A percentile compares a stretch with the other conserved stretches of the same genome.
phyloP scores from a whole-genome alignment of 1,140 invertebrate genomes.

The Drosophila ficusphila region DNA sequence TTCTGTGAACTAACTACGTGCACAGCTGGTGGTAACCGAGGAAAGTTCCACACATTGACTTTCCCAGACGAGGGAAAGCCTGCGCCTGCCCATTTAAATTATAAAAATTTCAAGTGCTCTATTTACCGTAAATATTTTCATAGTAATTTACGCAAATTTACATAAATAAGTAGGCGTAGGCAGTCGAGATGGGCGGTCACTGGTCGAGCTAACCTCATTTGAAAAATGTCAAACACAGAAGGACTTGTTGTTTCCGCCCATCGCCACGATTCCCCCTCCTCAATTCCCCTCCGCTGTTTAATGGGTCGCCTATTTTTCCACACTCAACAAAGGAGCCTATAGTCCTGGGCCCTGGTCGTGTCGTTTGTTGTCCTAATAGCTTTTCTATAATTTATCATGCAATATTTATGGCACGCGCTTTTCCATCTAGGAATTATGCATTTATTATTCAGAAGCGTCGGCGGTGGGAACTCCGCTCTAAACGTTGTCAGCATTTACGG shows the following conservation, averaged over 20 bases:
- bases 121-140: slow-evolving; percentile 80
- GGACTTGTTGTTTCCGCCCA: slow-evolving; percentile 2
- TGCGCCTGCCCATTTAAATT: slow-evolving; percentile 57
- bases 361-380: slow-evolving; percentile 80
- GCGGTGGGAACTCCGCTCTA: slow-evolving; percentile 18
- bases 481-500: slow-evolving; percentile 72
- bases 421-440: slow-evolving; percentile 79
- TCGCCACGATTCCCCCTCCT: too few relatives aligned
- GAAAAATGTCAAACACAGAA: slow-evolving; percentile 78
- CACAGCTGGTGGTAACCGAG: slow-evolving; percentile 53
- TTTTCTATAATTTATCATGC: slow-evolving; percentile 82
- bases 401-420: slow-evolving; percentile 82
- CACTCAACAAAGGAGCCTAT: slow-evolving; percentile 45
- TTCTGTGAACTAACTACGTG: slow-evolving; percentile 38
- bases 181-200: not conserved
- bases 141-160: slow-evolving; percentile 79
- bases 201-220: slow-evolving; percentile 65
- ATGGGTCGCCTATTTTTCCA: slow-evolving; percentile 55
- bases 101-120: slow-evolving; percentile 76
- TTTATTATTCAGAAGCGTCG: slow-evolving; percentile 72
- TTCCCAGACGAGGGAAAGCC: slow-evolving; percentile 30
- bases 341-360: slow-evolving; percentile 17
- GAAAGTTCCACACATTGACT: slow-evolving; percentile 38
- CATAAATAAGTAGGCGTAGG: slow-evolving; percentile 64
- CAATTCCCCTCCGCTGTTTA: slow-evolving; percentile 46